Evolutionary conservation across 2,797 vertebrate genomes (phyloP).

Genomic region (Jordanella pulchra): DNA sequence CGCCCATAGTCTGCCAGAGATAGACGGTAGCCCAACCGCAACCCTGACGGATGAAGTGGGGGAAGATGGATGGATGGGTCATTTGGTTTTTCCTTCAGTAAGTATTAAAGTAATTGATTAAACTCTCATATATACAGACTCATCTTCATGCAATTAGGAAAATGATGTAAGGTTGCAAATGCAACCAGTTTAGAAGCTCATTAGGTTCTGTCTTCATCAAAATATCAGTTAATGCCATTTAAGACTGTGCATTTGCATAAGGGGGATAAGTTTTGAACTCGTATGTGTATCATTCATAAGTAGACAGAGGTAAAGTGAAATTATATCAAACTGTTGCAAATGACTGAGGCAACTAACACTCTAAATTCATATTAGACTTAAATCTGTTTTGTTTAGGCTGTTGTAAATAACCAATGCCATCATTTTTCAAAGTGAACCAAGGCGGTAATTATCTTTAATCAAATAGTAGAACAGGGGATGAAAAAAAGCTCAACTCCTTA

Average conservation of each 20-base stretch:
- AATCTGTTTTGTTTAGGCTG: not conserved
- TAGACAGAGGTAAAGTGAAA: not conserved
- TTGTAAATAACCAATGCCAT: not conserved
- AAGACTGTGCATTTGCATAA: not conserved
- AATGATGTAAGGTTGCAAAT: not conserved
- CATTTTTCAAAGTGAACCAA: not conserved
- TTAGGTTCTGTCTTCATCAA: not conserved
- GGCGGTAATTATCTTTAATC: too few relatives aligned
- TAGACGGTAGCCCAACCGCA: too few relatives aligned
- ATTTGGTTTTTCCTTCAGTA: too few relatives aligned
- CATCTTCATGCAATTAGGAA: not conserved
- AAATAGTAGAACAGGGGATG: too few relatives aligned
- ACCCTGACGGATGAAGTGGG: too few relatives aligned
- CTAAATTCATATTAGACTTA: not conserved
- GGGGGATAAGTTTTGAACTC: not conserved
- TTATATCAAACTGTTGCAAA: not conserved
- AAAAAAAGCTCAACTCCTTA: too few relatives aligned
- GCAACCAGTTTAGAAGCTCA: not conserved
- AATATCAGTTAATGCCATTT: not conserved
- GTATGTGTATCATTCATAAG: not conserved
- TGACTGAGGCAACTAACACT: not conserved
- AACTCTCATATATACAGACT: not conserved
- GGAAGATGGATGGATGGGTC: too few relatives aligned
- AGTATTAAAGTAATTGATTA: not conserved
- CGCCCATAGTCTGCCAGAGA: too few relatives aligned